phyloP scores from a whole-genome alignment of 2,797 vertebrate species.

The Vipera ursinii region DNA sequence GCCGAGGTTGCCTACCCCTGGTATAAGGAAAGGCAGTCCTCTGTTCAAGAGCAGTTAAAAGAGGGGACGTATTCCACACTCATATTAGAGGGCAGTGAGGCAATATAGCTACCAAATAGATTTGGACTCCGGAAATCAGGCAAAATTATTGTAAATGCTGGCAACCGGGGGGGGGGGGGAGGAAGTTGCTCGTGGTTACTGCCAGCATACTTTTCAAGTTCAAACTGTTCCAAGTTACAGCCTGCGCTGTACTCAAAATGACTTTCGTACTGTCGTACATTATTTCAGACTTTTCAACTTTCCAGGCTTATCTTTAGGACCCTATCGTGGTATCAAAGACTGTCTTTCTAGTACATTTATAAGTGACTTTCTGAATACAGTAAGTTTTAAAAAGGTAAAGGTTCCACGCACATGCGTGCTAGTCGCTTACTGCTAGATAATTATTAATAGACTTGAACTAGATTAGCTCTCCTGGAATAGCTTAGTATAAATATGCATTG shows the following conservation, averaged over 20 bases:
- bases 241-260: background rate
- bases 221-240: background rate
- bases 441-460: background rate
- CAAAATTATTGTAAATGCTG: background rate
- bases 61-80: background rate
- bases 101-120: background rate
- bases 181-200: background rate
- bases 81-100: background rate
- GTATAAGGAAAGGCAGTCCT: background rate
- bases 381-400: background rate
- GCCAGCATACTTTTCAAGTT: background rate
- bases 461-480: background rate
- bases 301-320: background rate
- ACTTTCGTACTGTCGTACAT: background rate
- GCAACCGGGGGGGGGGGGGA: background rate
- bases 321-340: background rate
- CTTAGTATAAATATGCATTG: background rate
- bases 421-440: background rate
- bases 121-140: background rate
- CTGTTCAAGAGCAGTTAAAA: background rate
- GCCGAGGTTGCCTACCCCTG: too few relatives aligned
- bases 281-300: background rate
- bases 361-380: background rate
- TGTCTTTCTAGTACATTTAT: background rate
- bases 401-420: too few relatives aligned